These are phyloP conservation scores for Tenualosa thibaudeaui DNA, from an alignment of 2,797 vertebrate genomes.

Conservation along the genomic window DNA sequence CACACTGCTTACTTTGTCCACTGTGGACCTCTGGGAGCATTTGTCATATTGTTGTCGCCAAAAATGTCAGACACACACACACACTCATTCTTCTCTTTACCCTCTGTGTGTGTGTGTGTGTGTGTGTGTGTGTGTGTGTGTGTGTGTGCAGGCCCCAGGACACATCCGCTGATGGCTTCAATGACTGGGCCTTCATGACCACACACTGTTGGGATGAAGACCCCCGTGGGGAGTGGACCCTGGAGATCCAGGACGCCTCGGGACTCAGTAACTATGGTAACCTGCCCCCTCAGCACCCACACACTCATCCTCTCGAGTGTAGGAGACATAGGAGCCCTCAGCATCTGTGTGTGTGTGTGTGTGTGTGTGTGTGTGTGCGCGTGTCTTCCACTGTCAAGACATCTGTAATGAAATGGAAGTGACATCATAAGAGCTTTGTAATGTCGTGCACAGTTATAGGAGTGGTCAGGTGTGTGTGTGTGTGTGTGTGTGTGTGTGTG, in stretches of 20 bases:
- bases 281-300: background rate
- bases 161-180: slow-evolving; percentile 91
- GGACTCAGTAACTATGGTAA: slow-evolving; percentile 75
- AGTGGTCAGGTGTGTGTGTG: background rate
- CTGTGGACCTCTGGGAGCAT: background rate
- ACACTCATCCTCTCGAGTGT: background rate
- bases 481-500: no score
- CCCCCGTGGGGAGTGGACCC: slow-evolving; percentile 88
- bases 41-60: background rate
- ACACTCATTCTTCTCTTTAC: background rate
- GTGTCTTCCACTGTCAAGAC: slow-evolving; percentile 1
- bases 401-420: background rate
- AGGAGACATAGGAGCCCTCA: background rate
- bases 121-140: background rate
- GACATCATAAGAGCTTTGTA: slow-evolving; percentile 1
- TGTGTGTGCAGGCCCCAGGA: slow-evolving; percentile 81
- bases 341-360: background rate
- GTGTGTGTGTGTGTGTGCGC: slow-evolving; percentile 19
- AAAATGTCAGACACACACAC: background rate
- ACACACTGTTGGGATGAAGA: slow-evolving; percentile 96
- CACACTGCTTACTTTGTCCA: background rate
- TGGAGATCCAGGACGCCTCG: slow-evolving; percentile 86
- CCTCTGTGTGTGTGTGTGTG: background rate
- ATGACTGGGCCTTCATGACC: slow-evolving; percentile 97
- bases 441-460: background rate